A percentile compares a stretch with the other conserved stretches of the same genome.
phyloP scores from a whole-genome alignment of 2,113 vertebrate genomes.

The Callithrix jacchus region DNA sequence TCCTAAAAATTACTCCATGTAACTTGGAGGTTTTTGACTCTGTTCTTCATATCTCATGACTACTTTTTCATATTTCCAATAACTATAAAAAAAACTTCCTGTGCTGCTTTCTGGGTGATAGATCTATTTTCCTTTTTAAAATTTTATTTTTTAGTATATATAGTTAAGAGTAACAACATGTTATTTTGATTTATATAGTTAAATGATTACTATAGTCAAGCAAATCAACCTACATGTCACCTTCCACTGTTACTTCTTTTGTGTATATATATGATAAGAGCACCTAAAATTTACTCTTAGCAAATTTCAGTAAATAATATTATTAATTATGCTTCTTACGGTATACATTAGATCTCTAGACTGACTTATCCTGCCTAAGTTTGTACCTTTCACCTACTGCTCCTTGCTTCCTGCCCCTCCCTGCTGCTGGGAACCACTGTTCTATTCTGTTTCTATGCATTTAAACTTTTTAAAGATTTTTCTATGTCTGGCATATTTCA shows the following conservation, averaged over 20 bases:
- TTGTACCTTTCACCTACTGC: background rate
- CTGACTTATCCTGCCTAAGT: background rate
- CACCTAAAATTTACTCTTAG: background rate
- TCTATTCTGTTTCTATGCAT: background rate
- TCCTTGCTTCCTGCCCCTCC: background rate
- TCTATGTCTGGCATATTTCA: background rate
- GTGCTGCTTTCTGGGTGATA: background rate
- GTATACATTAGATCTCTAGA: background rate
- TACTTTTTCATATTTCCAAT: background rate
- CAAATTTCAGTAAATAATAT: background rate
- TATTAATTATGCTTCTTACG: background rate
- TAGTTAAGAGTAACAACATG: background rate
- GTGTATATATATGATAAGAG: background rate
- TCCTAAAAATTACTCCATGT: background rate
- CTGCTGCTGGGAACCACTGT: background rate
- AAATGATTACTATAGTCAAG: background rate
- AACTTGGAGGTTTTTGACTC: background rate
- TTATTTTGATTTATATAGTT: background rate
- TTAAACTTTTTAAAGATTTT: background rate
- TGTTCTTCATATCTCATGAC: background rate
- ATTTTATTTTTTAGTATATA: background rate
- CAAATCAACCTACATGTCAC: background rate
- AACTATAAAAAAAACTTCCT: background rate
- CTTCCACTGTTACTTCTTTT: background rate
- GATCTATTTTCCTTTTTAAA: background rate